Percentiles rank a stretch among this genome's conserved stretches.
These are phyloP conservation scores for Drosophila anomelani DNA, from an alignment of 2,888 invertebrate genomes.

Conservation along the genomic window DNA sequence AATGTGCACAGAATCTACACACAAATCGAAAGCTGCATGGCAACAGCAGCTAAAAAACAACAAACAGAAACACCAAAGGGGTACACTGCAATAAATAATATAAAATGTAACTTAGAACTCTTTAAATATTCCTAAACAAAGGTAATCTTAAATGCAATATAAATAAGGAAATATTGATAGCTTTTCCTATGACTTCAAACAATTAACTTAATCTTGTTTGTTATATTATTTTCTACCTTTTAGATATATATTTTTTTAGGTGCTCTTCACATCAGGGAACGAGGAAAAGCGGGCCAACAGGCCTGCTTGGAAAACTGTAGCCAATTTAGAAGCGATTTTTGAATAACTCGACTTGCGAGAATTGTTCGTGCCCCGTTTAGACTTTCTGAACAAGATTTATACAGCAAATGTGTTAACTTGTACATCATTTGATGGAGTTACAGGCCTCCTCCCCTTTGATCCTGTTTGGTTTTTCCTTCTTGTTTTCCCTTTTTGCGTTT, in stretches of 20 bases:
- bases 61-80: conserved; percentile 45
- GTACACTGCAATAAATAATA: conserved; percentile 42
- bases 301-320: conserved; percentile 56
- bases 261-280: background rate
- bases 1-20: conserved; percentile 82
- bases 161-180: too few relatives aligned
- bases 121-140: too few relatives aligned
- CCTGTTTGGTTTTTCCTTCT: background rate
- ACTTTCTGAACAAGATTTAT: conserved; percentile 80
- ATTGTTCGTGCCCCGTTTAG: conserved; percentile 55
- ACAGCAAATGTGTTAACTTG: conserved; percentile 82
- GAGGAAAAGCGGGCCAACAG: conserved; percentile 3
- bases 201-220: background rate
- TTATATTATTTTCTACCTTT: background rate
- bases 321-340: conserved; percentile 83
- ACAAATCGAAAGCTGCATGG: conserved; percentile 82
- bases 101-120: background rate
- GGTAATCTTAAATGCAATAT: too few relatives aligned
- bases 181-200: too few relatives aligned
- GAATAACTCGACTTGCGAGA: conserved; percentile 77
- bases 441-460: conserved; percentile 25
- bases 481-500: background rate
- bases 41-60: conserved; percentile 59
- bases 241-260: background rate
- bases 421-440: conserved; percentile 83